Evolutionary conservation across 2,888 invertebrate genomes (phyloP).

Genomic region (Physocephala rufipes): DNA sequence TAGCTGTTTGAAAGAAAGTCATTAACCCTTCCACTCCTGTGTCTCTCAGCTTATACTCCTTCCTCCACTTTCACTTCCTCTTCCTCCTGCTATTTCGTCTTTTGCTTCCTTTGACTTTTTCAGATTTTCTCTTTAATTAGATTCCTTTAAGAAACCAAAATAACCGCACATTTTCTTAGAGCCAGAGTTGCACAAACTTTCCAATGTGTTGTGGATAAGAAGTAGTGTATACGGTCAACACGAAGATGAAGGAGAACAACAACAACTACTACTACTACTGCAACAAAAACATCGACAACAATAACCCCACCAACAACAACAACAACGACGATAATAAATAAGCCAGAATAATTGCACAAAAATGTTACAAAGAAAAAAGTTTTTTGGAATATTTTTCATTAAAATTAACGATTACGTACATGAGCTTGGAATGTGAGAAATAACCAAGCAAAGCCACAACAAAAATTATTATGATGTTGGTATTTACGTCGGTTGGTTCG

Average conservation of each 20-base stretch:
- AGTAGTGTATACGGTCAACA: background rate
- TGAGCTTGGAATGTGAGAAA: background rate
- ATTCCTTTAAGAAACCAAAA: constrained; percentile 57
- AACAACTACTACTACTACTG: background rate
- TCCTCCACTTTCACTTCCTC: too few species aligned
- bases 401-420: background rate
- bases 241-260: background rate
- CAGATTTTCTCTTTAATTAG: constrained; percentile 55
- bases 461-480: background rate
- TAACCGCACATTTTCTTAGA: constrained; percentile 57
- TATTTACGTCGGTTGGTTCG: too few species aligned
- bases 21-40: background rate
- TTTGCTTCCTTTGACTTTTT: background rate
- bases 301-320: background rate
- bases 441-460: background rate
- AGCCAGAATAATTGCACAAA: constrained; percentile 9
- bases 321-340: constrained; percentile 11
- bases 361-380: constrained; percentile 17
- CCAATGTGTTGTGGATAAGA: constrained; percentile 26
- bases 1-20: background rate
- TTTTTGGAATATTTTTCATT: constrained; percentile 7
- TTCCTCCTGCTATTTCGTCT: background rate
- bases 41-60: too few species aligned
- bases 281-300: background rate
- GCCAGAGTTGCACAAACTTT: constrained; percentile 36